Conservation (phyloP, 2,797 vertebrate species). For the Rhinella marina region DNA sequence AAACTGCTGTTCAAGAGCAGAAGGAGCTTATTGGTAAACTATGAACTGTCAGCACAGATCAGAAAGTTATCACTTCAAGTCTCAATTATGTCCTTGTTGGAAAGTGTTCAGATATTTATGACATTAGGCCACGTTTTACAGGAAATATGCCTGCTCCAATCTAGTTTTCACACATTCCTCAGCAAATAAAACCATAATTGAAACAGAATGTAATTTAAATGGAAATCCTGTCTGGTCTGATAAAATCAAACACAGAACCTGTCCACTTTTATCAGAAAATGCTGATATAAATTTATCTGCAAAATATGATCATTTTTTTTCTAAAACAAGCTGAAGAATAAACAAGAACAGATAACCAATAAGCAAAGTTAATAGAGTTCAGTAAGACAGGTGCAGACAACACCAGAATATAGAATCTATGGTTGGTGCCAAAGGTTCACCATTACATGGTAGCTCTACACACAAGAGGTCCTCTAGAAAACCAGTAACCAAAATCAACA, state of each 20-base stretch:
- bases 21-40: slow-evolving; percentile 16
- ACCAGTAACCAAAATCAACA: neutral
- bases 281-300: slow-evolving; percentile 32
- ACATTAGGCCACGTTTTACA: slow-evolving; percentile 57
- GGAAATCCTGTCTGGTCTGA: slow-evolving; percentile 57
- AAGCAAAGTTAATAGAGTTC: slow-evolving; percentile 29
- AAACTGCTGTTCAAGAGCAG: neutral
- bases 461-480: neutral
- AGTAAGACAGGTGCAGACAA: neutral
- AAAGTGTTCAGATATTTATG: slow-evolving; percentile 59
- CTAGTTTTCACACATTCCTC: slow-evolving; percentile 54
- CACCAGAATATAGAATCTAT: neutral
- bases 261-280: slow-evolving; percentile 30
- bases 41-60: slow-evolving; percentile 18
- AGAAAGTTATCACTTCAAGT: slow-evolving; percentile 46
- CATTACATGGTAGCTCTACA: neutral
- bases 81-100: slow-evolving; percentile 58
- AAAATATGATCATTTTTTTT: slow-evolving; percentile 42
- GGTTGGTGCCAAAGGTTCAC: neutral
- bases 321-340: slow-evolving; percentile 19
- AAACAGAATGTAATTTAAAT: slow-evolving; percentile 58
- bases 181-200: slow-evolving; percentile 58
- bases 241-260: slow-evolving; percentile 55
- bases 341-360: slow-evolving; percentile 37
- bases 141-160: slow-evolving; percentile 55